Base-by-base conservation (phyloP, 2,888 invertebrate species). In the Hemithea aestivaria region DNA sequence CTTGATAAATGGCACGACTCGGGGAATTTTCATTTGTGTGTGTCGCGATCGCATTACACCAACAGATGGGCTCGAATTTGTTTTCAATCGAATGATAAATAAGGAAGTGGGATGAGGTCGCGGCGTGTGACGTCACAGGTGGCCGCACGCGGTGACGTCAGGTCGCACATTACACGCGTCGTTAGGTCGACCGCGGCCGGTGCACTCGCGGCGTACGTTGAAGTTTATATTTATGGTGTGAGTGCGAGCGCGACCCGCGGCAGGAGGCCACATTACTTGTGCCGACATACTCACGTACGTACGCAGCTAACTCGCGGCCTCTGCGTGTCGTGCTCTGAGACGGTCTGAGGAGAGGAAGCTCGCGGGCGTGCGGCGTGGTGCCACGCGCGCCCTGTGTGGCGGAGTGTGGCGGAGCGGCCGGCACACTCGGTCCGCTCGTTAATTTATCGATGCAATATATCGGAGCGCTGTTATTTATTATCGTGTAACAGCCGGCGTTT, bases 1-100 rank as follows among this genome's bases (percentile, higher is more conserved):
- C n/a, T 41, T 42, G 39, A 45, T 48, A 45, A 41, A 45, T 35
- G 31, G 32, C 28, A 38, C 8, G 31, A 9, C 39, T 35, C 20
- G 20, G 30, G 31, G 23, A 32, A 35, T 36, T 44, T 41, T 44
- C 24, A 30, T 44, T 38, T 30, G 38, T 22, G 30, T 35, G 20
- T 10, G 12, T 28, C 27, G 35, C 8, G 29, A 27, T 20, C 26
- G 34, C 31, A 32, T 29, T 36, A 8, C 22, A 21, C 27, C 23
- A 35, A 31, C 30, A 40, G 27, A 31, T 31, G 40, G 20, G 35
- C 3, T 32, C 16, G 10, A 21, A 27, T 22, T 16, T 11, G 10
- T 23, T 22, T 35, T 12, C 20, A 16, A 9, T 21, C n/a, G 27
- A 9, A 16, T 9, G 20, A 7, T n/a, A n/a, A n/a, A n/a, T n/a